Percentiles rank a stretch among this genome's conserved stretches.
phyloP scores from a whole-genome alignment of 2,888 invertebrate genomes.

The Xanthostigma xanthostigma region DNA sequence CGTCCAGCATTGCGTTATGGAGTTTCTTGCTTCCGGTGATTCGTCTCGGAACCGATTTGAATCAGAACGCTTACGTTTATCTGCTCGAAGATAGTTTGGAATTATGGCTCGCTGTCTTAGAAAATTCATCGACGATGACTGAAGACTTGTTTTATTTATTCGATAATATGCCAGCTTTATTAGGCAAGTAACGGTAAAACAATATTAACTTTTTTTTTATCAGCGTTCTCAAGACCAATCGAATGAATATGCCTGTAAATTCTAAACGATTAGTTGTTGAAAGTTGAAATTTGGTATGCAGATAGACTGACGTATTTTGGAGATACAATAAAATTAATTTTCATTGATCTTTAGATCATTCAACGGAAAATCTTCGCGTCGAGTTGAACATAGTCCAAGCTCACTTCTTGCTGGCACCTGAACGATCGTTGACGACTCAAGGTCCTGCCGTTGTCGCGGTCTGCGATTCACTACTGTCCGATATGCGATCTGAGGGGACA shows the following conservation, averaged over 20 bases:
- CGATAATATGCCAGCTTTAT: constrained; percentile 54
- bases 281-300: no score
- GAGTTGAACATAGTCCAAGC: constrained; percentile 71
- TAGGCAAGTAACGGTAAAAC: constrained; percentile 35
- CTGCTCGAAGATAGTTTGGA: constrained; percentile 84
- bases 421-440: constrained; percentile 56
- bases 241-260: neutral
- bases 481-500: constrained; percentile 60
- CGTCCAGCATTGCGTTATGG: constrained; percentile 39
- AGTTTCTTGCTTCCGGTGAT: constrained; percentile 54
- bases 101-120: constrained; percentile 74
- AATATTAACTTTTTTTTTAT: no score
- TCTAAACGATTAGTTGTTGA: no score
- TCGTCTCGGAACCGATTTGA: constrained; percentile 59
- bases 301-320: no score
- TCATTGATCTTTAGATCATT: constrained; percentile 43
- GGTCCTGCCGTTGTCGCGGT: constrained; percentile 55
- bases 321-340: no score
- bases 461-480: constrained; percentile 57
- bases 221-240: neutral
- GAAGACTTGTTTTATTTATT: constrained; percentile 56
- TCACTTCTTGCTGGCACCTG: constrained; percentile 64
- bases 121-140: constrained; percentile 52
- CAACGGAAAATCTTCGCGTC: constrained; percentile 64
- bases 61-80: constrained; percentile 72